Evolutionary conservation across 2,113 vertebrate genomes (phyloP), one percentile per base, ranked within the genome.

Genomic region (Odocoileus virginianus): DNA sequence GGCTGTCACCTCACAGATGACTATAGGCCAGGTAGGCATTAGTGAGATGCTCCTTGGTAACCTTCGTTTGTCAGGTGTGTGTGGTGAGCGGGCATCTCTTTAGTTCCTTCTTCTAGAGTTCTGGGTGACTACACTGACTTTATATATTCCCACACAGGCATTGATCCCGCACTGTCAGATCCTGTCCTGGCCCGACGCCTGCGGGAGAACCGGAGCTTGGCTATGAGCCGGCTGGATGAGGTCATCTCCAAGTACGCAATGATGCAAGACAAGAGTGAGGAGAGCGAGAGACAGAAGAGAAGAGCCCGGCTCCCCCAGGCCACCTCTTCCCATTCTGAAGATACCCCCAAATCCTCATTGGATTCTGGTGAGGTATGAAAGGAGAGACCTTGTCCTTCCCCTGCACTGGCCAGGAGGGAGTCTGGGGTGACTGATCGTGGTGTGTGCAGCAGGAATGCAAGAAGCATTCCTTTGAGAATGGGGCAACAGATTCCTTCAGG

Each of bases 1-100:
- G 99, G 99, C 6, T 99, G 99, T 2, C 99, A 99, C 60, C 99
- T 99, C 33, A 99, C 99, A 0, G 99, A 99, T 61, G 0, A 88
- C 57, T 99, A 99, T 74, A 99, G 98, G 58, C 98, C 98, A 36
- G 98, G 99, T 99, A 98, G 98, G 94, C 33, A 58, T 87, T 74
- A 27, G 55, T 25, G 64, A 74, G 89, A 13, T 86, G 23, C 12
- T 54, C 19, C 1, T 52, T 7, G 7, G 1, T 14, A 27, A 33
- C 58, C 45, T 50, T 89, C 43, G 1, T 13, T 17, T 58, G 27
- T 67, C 33, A 54, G 10, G 7, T 60, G 17, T 58, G 23, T 64
- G 30, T 67, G 55, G 60, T 15, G 17, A 95, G 61, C 40, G 76
- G 33, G 14, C 30, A 5, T 40, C 13, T 43, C 36, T 64, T 21